Evolutionary conservation across 1,140 invertebrate species (phyloP).

Genomic region (Formica exsecta): DNA sequence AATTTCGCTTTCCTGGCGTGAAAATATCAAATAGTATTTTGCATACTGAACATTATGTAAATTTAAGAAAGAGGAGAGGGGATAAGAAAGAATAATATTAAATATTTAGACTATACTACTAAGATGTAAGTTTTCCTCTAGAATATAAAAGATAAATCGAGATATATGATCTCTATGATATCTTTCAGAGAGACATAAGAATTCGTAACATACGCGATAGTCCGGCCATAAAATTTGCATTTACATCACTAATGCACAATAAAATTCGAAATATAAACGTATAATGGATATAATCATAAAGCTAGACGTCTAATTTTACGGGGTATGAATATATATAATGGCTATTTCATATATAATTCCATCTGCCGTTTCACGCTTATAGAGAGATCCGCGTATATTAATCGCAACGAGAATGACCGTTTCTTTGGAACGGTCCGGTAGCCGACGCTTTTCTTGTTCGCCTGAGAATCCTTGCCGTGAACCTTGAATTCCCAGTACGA

Average conservation of each 20-base stretch:
- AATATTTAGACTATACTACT: constrained; percentile 11
- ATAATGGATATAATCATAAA: not conserved
- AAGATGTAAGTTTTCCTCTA: constrained; percentile 20
- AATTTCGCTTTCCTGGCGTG: constrained; percentile 49
- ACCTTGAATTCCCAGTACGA: constrained; percentile 38
- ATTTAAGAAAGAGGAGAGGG: not conserved
- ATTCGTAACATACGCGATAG: not conserved
- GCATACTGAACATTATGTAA: constrained; percentile 57
- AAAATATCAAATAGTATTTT: constrained; percentile 60
- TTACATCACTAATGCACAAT: not conserved
- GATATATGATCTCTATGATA: not conserved
- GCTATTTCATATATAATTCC: not conserved
- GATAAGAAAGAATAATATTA: constrained; percentile 1
- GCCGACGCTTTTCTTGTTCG: not conserved
- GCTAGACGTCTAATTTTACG: not conserved
- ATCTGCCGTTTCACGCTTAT: not conserved
- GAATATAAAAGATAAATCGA: not conserved
- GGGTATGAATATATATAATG: not conserved
- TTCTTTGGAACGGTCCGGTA: constrained; percentile 14
- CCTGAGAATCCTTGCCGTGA: constrained; percentile 4
- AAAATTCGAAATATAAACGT: not conserved
- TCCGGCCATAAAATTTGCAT: not conserved
- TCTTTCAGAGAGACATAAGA: not conserved
- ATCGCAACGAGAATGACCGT: not conserved
- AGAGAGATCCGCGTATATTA: constrained; percentile 5